Conservation (phyloP, 92 coral and sea anemone genomes). For the Siderastrea radians region DNA sequence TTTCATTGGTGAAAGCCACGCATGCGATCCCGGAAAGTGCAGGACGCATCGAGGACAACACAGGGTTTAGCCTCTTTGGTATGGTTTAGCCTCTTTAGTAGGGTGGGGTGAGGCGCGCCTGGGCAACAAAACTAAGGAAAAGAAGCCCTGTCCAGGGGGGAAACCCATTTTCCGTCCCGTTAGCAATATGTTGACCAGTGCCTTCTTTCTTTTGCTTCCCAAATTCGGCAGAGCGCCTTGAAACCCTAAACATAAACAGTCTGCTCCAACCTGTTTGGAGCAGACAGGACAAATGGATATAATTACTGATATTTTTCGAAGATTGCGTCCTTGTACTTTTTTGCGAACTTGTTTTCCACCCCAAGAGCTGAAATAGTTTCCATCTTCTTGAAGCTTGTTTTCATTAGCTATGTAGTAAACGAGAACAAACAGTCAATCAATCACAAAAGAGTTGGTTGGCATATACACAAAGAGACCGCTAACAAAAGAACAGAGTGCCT, state of each 20-base stretch:
- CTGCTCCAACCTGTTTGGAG: neutral
- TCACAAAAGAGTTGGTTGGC: neutral
- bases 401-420: constrained; percentile 39
- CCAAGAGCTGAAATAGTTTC: constrained; percentile 78
- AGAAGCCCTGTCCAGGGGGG: too few species aligned
- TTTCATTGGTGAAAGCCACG: too few species aligned
- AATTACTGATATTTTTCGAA: constrained; percentile 88
- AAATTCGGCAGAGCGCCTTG: too few species aligned
- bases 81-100: too few species aligned
- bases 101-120: too few species aligned
- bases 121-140: too few species aligned
- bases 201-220: too few species aligned
- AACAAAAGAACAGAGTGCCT: neutral
- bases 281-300: neutral
- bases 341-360: constrained; percentile 69
- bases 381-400: constrained; percentile 76
- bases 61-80: too few species aligned
- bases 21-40: too few species aligned
- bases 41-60: too few species aligned
- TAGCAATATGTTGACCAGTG: too few species aligned
- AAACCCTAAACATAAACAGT: neutral
- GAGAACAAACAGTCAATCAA: neutral
- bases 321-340: constrained; percentile 84
- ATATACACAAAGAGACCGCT: neutral
- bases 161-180: too few species aligned